Base-by-base conservation (phyloP, 1,140 invertebrate species). In the Hyposmocoma kahamanoa region DNA sequence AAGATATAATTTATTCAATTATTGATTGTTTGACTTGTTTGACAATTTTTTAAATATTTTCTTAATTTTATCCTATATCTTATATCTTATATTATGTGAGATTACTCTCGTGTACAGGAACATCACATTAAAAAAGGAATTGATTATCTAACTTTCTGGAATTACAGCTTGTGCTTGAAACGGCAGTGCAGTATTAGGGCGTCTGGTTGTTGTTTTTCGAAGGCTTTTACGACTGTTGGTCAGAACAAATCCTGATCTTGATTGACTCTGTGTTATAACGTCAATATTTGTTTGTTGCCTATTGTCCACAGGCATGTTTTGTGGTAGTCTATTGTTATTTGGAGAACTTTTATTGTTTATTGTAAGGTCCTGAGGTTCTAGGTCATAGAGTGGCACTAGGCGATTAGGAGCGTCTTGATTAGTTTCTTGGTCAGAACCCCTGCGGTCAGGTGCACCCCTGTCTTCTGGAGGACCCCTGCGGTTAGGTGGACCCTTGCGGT, bases 131-230 rank as follows among this genome's bases (percentile, higher is more conserved):
- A n/a, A 20, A 30, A 26, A 17, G 19, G 32, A 19, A 30, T 28
- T 8, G 20, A 47, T 20, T 18, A 42, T 22, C 30, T 52, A 52
- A 20, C 26, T 22, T 20, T 21, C 50, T 20, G 48, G 48, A 38
- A 42, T 50, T n/a, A 50, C 42, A 1, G 48, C 15, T 22, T 11
- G n/a, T 10, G 13, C 56, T 54, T 59, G 56, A 42, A 59, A 59
- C 9, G 49, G 13, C 17, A 30, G 46, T 24, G 42, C 22, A 44
- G 9, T 11, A 21, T 3, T 11, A 22, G 39, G 39, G 1, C 21
- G 19, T 4, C 4, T 15, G 18, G 36, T 19, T 28, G 24, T 28
- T 28, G 24, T 6, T 28, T 28, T 28, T 28, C 24, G 5, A 6
- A 11, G 11, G 24, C 24, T 28, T 6, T 11, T n/a, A 28, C 24